Evolutionary conservation across 1,140 invertebrate species (phyloP), one percentile per base, ranked within the genome.

Genomic region (Ridgeia piscesae): DNA sequence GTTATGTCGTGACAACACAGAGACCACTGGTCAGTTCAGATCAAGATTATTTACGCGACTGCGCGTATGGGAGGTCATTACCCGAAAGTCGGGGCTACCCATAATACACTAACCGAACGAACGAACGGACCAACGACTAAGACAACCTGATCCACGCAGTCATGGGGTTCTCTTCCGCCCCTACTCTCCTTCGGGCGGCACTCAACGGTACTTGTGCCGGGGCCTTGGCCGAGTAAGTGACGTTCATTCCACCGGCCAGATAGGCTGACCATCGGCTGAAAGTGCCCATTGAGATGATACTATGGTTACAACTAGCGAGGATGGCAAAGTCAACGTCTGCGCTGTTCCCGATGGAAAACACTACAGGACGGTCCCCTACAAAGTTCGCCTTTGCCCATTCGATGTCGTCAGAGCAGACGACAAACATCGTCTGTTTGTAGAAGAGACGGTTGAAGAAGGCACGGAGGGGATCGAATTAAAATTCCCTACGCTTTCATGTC

Each of bases 281-380:
- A 9, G 93, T 92, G 31, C 94, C 93, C 27, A 88, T 88, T 34
- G 94, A 91, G 21, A 94, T 89, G 33, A 94, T 93, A 88, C 33
- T 93, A 89, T 94, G 94, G 31, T 94, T 93, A 50, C 94, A 94
- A 6, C 96, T 95, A n/a, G 97, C 96, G 93, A 97, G 95, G 77
- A 97, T 96, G 33, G 97, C 97, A 92, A 97, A 94, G 95, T 97
- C 97, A 93, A 96, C 95, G 4, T 90, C 91, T 1, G 92, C 90
- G 1, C 92, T 91, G 17, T 92, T 92, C 42, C 42, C 42, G 42
- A 42, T 11, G 42, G 42, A 42, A 11, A 42, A 42, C 11, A 42
- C 42, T 6, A n/a, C 42, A 34, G 11, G 21, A 33, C 21, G 1
- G 4, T 34, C 48, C 2, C 9, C 21, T 34, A 34, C 17, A 6